These are phyloP conservation scores for Poliocrania exsul DNA, from an alignment of 2,797 vertebrate genomes.

Conservation along the genomic window DNA sequence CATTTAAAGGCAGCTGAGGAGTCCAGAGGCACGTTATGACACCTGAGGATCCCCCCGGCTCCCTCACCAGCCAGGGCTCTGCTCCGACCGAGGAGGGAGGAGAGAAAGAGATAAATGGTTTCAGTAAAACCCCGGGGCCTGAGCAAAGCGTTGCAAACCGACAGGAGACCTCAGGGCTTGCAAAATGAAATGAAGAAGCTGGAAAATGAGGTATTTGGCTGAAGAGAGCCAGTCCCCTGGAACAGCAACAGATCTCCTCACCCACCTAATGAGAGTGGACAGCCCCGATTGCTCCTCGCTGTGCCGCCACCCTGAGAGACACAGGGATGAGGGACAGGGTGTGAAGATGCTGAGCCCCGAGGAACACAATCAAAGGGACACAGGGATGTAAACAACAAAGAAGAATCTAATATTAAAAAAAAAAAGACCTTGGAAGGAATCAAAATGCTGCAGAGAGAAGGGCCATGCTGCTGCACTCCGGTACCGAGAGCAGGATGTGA, in stretches of 20 bases:
- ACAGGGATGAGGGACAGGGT: neutral
- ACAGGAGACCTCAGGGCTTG: neutral
- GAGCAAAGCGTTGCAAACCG: neutral
- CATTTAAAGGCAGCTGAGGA: neutral
- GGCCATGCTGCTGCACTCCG: neutral
- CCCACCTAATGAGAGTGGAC: slow-evolving; percentile 3
- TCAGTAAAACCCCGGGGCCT: neutral
- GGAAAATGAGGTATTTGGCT: slow-evolving; percentile 7
- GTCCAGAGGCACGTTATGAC: neutral
- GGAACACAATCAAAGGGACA: neutral
- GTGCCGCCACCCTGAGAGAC: neutral
- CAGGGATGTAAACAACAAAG: fast-evolving
- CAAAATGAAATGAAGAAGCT: neutral
- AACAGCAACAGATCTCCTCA: neutral
- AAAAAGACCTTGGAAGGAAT: neutral
- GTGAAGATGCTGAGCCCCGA: neutral
- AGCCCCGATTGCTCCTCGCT: slow-evolving; percentile 25
- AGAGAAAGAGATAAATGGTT: neutral
- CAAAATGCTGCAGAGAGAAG: fast-evolving
- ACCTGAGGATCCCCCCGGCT: neutral
- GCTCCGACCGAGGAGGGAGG: neutral
- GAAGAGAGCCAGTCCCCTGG: slow-evolving; percentile 5
- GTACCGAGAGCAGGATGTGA: neutral
- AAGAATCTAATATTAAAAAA: fast-evolving
- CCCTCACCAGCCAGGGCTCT: neutral